phyloP scores from a whole-genome alignment of 35 echinoderm and acorn worm species.

The Apostichopus parvimensis region DNA sequence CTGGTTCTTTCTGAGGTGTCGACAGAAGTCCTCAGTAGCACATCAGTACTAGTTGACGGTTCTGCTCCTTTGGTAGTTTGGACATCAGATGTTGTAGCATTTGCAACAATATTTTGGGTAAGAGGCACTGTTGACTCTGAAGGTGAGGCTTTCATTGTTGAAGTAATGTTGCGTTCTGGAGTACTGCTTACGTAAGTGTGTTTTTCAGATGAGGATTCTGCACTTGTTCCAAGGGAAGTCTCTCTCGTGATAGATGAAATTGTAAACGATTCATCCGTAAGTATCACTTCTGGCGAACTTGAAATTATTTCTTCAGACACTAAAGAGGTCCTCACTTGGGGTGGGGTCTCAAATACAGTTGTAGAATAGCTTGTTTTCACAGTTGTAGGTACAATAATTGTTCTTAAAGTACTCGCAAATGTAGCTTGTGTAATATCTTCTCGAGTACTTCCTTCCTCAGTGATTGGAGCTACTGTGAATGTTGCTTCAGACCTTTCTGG shows the following conservation, averaged over 20 bases:
- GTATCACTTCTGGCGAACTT: not conserved
- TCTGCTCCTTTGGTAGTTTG: not conserved
- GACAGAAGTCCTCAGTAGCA: too few species aligned
- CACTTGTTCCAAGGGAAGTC: not conserved
- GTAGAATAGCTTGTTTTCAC: not conserved
- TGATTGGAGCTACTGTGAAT: not conserved
- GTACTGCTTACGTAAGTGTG: not conserved
- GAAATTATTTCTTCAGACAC: too few species aligned
- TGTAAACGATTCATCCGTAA: not conserved
- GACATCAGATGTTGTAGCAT: not conserved
- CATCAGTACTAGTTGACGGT: not conserved
- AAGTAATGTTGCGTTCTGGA: not conserved
- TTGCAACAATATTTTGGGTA: not conserved
- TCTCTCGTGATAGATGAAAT: not conserved
- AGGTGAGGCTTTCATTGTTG: constrained; percentile 5
- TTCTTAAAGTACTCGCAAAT: not conserved
- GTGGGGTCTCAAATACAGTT: not conserved
- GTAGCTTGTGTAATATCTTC: too few species aligned
- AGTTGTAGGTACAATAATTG: not conserved
- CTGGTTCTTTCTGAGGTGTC: too few species aligned
- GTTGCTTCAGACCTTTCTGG: not conserved
- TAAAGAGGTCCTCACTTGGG: too few species aligned
- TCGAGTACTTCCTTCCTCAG: too few species aligned
- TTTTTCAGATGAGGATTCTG: not conserved
- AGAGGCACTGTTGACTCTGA: not conserved